Conservation (phyloP, 2,113 vertebrate species). For the Nothocercus nigrocapillus region DNA sequence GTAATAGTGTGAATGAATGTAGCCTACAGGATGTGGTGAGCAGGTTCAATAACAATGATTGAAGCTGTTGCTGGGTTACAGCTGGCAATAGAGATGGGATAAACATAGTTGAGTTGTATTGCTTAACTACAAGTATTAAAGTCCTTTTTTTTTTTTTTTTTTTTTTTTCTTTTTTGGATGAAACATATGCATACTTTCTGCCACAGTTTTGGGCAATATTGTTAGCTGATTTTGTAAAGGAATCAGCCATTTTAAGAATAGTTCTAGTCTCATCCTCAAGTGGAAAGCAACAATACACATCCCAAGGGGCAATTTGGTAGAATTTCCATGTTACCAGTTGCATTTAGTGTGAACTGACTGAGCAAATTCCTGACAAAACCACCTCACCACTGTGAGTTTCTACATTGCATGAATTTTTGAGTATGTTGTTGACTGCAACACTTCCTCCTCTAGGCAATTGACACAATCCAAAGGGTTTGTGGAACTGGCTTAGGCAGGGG, state of each 20-base stretch:
- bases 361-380: neutral
- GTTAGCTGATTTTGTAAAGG: neutral
- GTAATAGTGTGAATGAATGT: neutral
- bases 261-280: neutral
- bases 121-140: neutral
- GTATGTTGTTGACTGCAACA: neutral
- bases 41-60: neutral
- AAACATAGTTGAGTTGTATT: neutral
- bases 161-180: neutral
- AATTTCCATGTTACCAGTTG: neutral
- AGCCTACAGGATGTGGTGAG: rapidly evolving
- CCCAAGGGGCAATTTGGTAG: neutral
- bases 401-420: neutral
- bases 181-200: neutral
- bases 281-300: neutral
- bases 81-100: neutral
- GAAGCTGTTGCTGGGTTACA: neutral
- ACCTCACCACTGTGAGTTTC: neutral
- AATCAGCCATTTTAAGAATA: neutral
- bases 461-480: neutral
- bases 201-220: neutral
- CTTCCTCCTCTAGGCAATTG: neutral
- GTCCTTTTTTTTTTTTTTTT: neutral
- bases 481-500: neutral
- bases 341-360: neutral